phyloP scores from a whole-genome alignment of 1,140 invertebrate genomes.

The Agrypnia vestita region DNA sequence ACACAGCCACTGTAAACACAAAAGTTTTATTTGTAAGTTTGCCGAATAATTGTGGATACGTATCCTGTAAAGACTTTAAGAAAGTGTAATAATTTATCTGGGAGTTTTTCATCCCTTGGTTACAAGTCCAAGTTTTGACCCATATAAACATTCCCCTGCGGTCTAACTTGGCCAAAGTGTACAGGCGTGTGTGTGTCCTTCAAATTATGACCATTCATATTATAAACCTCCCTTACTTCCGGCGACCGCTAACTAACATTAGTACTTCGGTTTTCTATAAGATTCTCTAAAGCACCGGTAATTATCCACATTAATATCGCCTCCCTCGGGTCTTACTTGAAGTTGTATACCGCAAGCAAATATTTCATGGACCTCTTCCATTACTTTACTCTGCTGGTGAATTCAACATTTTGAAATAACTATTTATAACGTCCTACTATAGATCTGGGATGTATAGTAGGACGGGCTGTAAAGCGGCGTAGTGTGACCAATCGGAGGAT shows the following conservation, averaged over 20 bases:
- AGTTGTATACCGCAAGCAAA: constrained; percentile 31
- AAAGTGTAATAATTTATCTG: background rate
- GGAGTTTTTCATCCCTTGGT: background rate
- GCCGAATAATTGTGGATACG: too few relatives aligned
- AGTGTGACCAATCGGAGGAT: too few relatives aligned
- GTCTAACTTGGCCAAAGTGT: background rate
- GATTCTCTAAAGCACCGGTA: constrained; percentile 15
- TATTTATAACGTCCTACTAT: background rate
- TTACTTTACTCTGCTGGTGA: constrained; percentile 3
- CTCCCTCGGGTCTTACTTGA: constrained; percentile 8
- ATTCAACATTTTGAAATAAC: background rate
- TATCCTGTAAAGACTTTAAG: too few relatives aligned
- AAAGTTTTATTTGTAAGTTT: too few relatives aligned
- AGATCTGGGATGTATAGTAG: too few relatives aligned
- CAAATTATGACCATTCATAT: constrained; percentile 36
- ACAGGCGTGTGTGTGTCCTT: background rate
- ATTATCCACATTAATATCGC: constrained; percentile 33
- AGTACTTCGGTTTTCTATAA: constrained; percentile 15
- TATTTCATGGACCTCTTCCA: constrained; percentile 15
- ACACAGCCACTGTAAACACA: too few relatives aligned
- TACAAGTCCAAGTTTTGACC: background rate
- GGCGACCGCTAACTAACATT: constrained; percentile 10
- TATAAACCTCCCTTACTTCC: constrained; percentile 25
- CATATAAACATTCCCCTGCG: background rate
- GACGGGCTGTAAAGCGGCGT: too few relatives aligned